Conservation (phyloP, 2,797 vertebrate genomes). For the Bradypodion pumilum region DNA sequence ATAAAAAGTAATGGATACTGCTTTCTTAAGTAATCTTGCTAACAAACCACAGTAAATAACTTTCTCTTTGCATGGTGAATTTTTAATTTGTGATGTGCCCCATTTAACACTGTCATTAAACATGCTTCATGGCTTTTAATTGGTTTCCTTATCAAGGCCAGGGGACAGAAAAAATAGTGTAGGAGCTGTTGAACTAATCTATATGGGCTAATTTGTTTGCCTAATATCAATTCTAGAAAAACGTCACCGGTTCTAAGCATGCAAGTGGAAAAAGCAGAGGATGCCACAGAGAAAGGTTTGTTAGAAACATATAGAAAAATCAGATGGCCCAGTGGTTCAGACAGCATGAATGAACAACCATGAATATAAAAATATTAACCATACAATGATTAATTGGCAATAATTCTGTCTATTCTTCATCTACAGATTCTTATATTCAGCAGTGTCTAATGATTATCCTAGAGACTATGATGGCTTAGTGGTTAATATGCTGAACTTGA, state of each 20-base stretch:
- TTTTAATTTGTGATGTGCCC: constrained; percentile 68
- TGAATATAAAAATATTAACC: background rate
- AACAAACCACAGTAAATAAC: constrained; percentile 59
- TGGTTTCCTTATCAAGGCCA: constrained; percentile 75
- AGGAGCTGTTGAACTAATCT: constrained; percentile 28
- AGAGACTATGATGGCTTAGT: background rate
- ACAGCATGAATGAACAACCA: background rate
- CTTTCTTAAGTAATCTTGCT: constrained; percentile 60
- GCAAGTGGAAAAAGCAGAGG: constrained; percentile 1
- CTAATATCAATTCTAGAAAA: constrained; percentile 64
- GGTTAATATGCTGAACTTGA: too few species aligned
- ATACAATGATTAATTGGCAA: background rate
- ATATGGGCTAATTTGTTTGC: constrained; percentile 48
- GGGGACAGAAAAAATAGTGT: background rate
- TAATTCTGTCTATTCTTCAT: background rate
- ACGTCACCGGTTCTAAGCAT: constrained; percentile 40
- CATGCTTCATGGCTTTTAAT: constrained; percentile 70
- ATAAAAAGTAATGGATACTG: constrained; percentile 39
- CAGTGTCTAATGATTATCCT: background rate
- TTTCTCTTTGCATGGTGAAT: constrained; percentile 68
- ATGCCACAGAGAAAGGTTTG: background rate
- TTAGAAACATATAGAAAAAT: background rate
- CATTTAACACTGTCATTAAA: constrained; percentile 73
- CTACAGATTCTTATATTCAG: background rate
- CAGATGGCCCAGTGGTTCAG: background rate